A percentile compares a stretch with the other conserved stretches of the same genome.
These are phyloP conservation scores for Erebia palarica DNA, from an alignment of 2,888 invertebrate species.

Conservation along the genomic window DNA sequence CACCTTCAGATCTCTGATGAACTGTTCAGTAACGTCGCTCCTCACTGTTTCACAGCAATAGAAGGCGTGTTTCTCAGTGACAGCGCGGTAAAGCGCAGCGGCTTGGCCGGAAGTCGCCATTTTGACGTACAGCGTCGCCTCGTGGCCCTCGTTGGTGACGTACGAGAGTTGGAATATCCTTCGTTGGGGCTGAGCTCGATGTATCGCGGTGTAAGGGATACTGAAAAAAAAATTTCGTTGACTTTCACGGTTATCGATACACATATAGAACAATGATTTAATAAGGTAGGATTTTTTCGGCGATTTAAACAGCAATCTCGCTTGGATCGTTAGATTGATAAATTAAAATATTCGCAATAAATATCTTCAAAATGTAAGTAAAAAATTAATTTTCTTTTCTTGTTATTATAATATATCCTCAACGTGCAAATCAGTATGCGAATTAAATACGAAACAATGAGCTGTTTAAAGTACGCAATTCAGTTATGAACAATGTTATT, in stretches of 20 bases:
- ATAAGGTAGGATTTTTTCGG: too few relatives aligned
- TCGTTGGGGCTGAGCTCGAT: slow-evolving; percentile 89
- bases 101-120: slow-evolving; percentile 91
- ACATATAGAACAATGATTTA: too few relatives aligned
- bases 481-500: too few relatives aligned
- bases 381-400: not conserved
- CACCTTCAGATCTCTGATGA: slow-evolving; percentile 92
- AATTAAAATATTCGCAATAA: too few relatives aligned
- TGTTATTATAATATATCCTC: too few relatives aligned
- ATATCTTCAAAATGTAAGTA: too few relatives aligned
- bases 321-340: too few relatives aligned
- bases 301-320: too few relatives aligned
- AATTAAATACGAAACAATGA: too few relatives aligned
- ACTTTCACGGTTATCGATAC: not conserved
- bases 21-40: slow-evolving; percentile 93
- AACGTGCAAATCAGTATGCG: too few relatives aligned
- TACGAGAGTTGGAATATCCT: slow-evolving; percentile 89
- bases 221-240: slow-evolving; percentile 60
- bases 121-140: slow-evolving; percentile 88
- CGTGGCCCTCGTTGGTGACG: slow-evolving; percentile 85
- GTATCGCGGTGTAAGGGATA: slow-evolving; percentile 91
- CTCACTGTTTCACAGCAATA: slow-evolving; percentile 96
- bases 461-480: too few relatives aligned
- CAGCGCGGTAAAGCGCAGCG: slow-evolving; percentile 91
- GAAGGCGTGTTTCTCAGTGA: slow-evolving; percentile 96